Base-by-base conservation (phyloP, 2,888 invertebrate genomes). In the Automeris io region DNA sequence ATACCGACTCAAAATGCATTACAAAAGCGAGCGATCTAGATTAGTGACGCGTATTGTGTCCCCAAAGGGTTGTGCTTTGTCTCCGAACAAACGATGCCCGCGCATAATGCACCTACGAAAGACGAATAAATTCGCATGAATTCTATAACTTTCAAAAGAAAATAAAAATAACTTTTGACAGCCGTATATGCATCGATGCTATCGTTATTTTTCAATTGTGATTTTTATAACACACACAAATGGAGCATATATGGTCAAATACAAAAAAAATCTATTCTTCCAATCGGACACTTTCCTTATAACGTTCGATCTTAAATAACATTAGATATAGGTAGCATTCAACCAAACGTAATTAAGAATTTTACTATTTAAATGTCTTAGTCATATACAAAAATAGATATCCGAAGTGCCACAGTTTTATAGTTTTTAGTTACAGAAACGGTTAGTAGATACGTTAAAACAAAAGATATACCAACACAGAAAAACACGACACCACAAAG, bases 101-200 rank as follows among this genome's bases (percentile, higher is more conserved):
- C 60, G 67, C 70, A 73, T 70, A 72, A 77, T 73, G 61, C 54
- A 37, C 51, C 82, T 83, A 35, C 22, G 25, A 78, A 80, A 74
- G 78, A 78, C 74, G 70, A 77, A 66, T 66, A 61, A 70, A 79
- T 83, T 83, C 75, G 79, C 78, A 75, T 59, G 54, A 68, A 71
- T 85, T 83, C 83, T 78, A 77, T 83, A 80, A 79, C 85, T 82
- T 83, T 81, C 60, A 75, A 85, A 85, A 82, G 83, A 85, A 83
- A 82, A 86, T 85, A 85, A 85, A 86, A 83, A 85, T 81, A 81
- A 82, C 82, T 83, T 85, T 70, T 83, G 86, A 85, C 85, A 85
- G 79, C 75, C 74, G 66, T 70, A 68, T 63, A 63, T 59, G 70
- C 67, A 64, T 73, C 70, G 78, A 80, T 82, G 61, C 62, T 72